These are phyloP conservation scores for Tiliacea citrago DNA, from an alignment of 2,888 invertebrate genomes.

Conservation along the genomic window DNA sequence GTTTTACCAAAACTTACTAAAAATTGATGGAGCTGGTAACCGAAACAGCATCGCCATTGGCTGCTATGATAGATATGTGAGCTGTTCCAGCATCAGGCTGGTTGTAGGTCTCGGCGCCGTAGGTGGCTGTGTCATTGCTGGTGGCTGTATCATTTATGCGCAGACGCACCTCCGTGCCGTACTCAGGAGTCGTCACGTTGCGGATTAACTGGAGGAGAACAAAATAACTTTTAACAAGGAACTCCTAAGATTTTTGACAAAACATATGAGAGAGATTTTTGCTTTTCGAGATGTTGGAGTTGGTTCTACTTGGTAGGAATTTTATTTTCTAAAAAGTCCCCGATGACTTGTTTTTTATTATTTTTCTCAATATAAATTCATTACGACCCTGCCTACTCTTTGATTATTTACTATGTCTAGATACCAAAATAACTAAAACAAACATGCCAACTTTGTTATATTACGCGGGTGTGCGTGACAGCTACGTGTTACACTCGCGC, in stretches of 20 bases:
- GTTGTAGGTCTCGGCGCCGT: conserved; percentile 92
- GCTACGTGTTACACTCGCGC: too few species aligned
- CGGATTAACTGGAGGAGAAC: conserved; percentile 84
- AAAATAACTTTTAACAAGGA: background rate
- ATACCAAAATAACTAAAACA: too few species aligned
- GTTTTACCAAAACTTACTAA: conserved; percentile 88
- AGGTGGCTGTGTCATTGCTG: conserved; percentile 91
- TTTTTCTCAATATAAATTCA: too few species aligned
- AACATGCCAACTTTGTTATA: too few species aligned
- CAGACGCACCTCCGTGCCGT: conserved; percentile 90
- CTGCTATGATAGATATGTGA: conserved; percentile 95
- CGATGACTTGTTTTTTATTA: too few species aligned
- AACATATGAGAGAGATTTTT: background rate
- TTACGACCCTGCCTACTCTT: too few species aligned
- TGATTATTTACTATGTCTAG: too few species aligned
- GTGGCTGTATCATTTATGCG: conserved; percentile 93
- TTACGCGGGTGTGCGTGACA: too few species aligned
- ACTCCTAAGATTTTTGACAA: background rate
- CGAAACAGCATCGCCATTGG: conserved; percentile 97
- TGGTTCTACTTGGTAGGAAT: background rate
- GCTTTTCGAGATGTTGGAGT: background rate
- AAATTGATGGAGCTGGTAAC: conserved; percentile 97
- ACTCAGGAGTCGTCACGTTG: conserved; percentile 92
- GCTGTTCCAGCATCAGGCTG: conserved; percentile 95
- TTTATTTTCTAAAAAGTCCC: too few species aligned